Evolutionary conservation across 2,888 invertebrate species (phyloP).

Genomic region (Pachymerium ferrugineum): DNA sequence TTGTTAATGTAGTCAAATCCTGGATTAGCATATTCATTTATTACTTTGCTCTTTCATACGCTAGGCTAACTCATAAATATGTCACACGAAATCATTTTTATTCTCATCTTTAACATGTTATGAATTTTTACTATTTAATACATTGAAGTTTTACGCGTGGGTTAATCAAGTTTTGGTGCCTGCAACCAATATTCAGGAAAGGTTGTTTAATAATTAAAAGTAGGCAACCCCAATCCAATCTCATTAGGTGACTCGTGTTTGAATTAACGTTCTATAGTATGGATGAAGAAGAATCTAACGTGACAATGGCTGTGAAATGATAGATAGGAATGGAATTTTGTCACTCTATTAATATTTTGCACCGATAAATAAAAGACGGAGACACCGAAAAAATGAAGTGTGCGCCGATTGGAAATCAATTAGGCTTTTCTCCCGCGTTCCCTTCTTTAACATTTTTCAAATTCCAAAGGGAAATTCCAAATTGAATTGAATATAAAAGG

Average conservation of each 20-base stretch:
- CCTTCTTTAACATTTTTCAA: too few relatives aligned
- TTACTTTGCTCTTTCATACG: neutral
- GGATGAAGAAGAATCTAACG: neutral
- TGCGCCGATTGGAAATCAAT: too few relatives aligned
- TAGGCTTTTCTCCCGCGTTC: too few relatives aligned
- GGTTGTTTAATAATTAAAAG: slow-evolving; percentile 2
- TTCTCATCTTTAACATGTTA: too few relatives aligned
- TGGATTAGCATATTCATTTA: neutral
- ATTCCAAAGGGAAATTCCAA: too few relatives aligned
- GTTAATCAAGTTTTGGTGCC: too few relatives aligned
- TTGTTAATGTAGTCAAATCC: neutral
- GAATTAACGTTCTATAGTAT: neutral
- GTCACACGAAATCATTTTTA: neutral
- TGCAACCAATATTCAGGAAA: too few relatives aligned
- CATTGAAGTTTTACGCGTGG: too few relatives aligned
- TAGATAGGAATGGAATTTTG: neutral
- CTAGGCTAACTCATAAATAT: neutral
- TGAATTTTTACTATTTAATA: too few relatives aligned
- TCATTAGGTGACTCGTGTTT: neutral
- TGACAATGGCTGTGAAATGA: neutral
- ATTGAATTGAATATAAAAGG: too few relatives aligned
- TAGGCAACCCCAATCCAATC: slow-evolving; percentile 1
- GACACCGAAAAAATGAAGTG: too few relatives aligned
- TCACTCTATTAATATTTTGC: neutral
- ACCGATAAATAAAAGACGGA: too few relatives aligned